These are phyloP conservation scores for fruit fly (Drosophila melanogaster) DNA, from an alignment of 1,140 invertebrate species.

Conservation along the genomic window DNA sequence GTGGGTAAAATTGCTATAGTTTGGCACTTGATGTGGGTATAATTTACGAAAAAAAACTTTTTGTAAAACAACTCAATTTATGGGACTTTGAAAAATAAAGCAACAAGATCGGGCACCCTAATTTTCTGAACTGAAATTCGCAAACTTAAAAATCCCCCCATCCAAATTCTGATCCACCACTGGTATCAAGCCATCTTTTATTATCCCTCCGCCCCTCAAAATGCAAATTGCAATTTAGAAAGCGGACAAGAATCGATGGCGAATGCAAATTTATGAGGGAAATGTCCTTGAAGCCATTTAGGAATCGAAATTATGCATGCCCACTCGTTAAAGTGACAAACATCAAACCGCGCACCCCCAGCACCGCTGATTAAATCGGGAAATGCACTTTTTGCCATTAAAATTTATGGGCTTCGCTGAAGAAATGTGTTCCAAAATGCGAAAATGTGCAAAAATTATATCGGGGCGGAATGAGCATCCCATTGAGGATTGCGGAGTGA, in stretches of 20 bases:
- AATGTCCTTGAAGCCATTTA: slow-evolving; percentile 73
- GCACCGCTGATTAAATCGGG: slow-evolving; percentile 21
- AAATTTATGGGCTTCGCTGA: slow-evolving; percentile 64
- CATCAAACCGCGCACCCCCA: slow-evolving; percentile 26
- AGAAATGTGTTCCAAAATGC: slow-evolving; percentile 51
- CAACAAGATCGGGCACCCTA: too few relatives aligned
- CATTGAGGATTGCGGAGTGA: background rate
- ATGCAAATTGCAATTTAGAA: slow-evolving; percentile 64
- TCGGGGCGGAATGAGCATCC: slow-evolving; percentile 18
- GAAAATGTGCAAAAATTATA: slow-evolving; percentile 41
- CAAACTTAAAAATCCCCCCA: too few relatives aligned
- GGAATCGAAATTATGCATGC: slow-evolving; percentile 77
- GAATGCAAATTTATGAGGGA: slow-evolving; percentile 47
- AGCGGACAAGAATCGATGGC: slow-evolving; percentile 41
- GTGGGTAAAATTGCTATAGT: slow-evolving; percentile 8
- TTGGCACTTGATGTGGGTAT: slow-evolving; percentile 13
- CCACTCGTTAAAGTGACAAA: slow-evolving; percentile 70
- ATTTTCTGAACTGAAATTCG: background rate
- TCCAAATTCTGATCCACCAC: too few relatives aligned
- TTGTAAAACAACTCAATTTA: slow-evolving; percentile 28
- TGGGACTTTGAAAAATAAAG: background rate
- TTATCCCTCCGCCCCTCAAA: background rate
- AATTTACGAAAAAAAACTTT: slow-evolving; percentile 32
- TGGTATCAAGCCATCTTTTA: slow-evolving; percentile 5
- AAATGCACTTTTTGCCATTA: slow-evolving; percentile 77